phyloP scores from a whole-genome alignment of 23 tunicate species.

The Clavelina lepadiformis region DNA sequence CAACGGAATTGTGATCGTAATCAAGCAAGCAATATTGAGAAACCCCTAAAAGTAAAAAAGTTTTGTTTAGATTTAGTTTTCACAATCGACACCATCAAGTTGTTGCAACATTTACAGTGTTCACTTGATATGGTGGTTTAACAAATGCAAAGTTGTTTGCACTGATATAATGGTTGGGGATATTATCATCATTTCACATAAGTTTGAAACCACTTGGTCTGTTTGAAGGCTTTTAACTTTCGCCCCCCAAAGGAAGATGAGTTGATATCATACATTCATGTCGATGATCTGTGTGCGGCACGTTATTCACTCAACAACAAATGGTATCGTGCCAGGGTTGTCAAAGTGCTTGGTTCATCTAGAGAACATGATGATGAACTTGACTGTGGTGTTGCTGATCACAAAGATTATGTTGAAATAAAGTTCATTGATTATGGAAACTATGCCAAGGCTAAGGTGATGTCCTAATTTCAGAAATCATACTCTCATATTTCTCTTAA shows the following conservation, averaged over 20 bases:
- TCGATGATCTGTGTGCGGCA: constrained; percentile 60
- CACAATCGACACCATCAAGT: too few species aligned
- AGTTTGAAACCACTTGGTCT: too few species aligned
- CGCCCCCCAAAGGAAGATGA: constrained; percentile 22
- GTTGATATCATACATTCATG: constrained; percentile 11
- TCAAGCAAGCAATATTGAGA: constrained; percentile 22
- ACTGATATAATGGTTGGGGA: too few species aligned
- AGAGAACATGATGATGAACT: background rate
- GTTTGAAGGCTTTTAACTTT: constrained; percentile 2
- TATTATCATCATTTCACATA: too few species aligned
- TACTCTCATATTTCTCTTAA: background rate
- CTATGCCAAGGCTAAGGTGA: constrained; percentile 29
- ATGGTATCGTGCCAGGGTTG: constrained; percentile 60
- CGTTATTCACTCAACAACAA: constrained; percentile 8
- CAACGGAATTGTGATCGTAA: constrained; percentile 46
- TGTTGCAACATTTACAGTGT: too few species aligned
- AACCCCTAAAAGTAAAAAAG: constrained; percentile 33
- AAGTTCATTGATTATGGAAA: constrained; percentile 60
- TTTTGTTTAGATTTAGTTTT: too few species aligned
- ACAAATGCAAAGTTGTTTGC: too few species aligned
- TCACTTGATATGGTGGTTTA: too few species aligned
- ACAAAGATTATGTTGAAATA: constrained; percentile 51
- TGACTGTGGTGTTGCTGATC: background rate
- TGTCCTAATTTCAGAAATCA: too few species aligned
- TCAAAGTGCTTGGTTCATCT: background rate